These are phyloP conservation scores for Chloropsis cyanopogon DNA, from an alignment of 2,113 vertebrate species.

Conservation along the genomic window DNA sequence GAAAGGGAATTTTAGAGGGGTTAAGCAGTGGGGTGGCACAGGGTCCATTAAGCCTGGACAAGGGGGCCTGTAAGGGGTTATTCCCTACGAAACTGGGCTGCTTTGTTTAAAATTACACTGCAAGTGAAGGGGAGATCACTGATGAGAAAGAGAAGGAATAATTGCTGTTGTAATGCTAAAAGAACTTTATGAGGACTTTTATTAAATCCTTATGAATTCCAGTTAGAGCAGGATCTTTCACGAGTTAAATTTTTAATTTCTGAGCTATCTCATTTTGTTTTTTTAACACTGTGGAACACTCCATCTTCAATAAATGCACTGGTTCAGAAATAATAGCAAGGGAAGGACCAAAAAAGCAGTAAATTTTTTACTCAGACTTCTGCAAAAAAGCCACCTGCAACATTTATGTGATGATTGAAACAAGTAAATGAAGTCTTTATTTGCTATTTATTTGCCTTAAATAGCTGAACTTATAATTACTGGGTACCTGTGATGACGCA, in stretches of 20 bases:
- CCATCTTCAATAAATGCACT: not conserved
- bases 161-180: not conserved
- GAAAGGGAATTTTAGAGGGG: not conserved
- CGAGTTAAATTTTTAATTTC: constrained; percentile 43
- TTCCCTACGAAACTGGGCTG: not conserved
- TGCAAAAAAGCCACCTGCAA: not conserved
- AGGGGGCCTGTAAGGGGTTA: not conserved
- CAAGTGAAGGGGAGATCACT: not conserved
- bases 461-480: not conserved
- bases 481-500: not conserved
- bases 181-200: not conserved
- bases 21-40: not conserved
- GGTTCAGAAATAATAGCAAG: not conserved
- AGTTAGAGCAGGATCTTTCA: not conserved
- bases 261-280: constrained; percentile 8
- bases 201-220: constrained; percentile 26
- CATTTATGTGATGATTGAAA: not conserved
- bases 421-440: not conserved
- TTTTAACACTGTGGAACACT: not conserved
- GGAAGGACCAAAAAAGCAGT: not conserved
- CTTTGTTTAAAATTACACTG: not conserved
- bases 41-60: not conserved
- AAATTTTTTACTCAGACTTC: not conserved
- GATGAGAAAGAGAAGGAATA: not conserved
- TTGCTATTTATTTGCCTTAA: not conserved